Conservation (phyloP, 2,888 invertebrate species). For the Drosophila niveifrons region DNA sequence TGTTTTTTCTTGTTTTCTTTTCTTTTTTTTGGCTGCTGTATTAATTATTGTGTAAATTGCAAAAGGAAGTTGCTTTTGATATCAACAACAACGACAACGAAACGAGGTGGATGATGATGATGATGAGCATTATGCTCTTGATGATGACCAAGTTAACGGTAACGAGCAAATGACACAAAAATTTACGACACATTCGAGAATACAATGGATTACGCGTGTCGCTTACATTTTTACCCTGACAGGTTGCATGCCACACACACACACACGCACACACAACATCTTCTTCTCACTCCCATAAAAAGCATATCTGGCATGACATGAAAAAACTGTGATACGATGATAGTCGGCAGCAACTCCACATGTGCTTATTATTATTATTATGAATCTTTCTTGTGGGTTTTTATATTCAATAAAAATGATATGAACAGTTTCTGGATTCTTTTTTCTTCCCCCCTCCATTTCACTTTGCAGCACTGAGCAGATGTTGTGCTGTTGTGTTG, state of each 20-base stretch:
- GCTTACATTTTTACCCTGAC: not conserved
- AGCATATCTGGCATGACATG: not conserved
- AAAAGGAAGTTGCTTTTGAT: slow-evolving; percentile 44
- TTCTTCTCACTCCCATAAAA: not conserved
- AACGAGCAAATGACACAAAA: slow-evolving; percentile 6
- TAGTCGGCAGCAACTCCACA: not conserved
- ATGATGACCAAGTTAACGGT: not conserved
- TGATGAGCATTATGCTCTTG: not conserved
- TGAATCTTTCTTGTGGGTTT: not conserved
- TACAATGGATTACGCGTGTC: slow-evolving; percentile 21
- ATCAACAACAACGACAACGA: slow-evolving; percentile 9
- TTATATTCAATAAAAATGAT: slow-evolving; percentile 10
- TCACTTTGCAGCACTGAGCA: not conserved
- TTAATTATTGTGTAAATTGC: slow-evolving; percentile 63
- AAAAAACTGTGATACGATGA: not conserved
- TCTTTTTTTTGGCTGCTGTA: slow-evolving; percentile 15
- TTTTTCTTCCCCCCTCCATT: no score
- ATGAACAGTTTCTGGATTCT: not conserved
- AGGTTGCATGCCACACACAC: slow-evolving; percentile 11
- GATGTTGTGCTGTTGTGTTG: not conserved
- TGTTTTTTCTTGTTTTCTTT: no score
- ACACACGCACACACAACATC: no score
- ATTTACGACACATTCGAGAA: slow-evolving; percentile 16
- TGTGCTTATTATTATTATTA: slow-evolving; percentile 10
- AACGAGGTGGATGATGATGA: not conserved